These are phyloP conservation scores for Pontoporia blainvillei DNA, from an alignment of 2,113 vertebrate genomes.

Conservation along the genomic window DNA sequence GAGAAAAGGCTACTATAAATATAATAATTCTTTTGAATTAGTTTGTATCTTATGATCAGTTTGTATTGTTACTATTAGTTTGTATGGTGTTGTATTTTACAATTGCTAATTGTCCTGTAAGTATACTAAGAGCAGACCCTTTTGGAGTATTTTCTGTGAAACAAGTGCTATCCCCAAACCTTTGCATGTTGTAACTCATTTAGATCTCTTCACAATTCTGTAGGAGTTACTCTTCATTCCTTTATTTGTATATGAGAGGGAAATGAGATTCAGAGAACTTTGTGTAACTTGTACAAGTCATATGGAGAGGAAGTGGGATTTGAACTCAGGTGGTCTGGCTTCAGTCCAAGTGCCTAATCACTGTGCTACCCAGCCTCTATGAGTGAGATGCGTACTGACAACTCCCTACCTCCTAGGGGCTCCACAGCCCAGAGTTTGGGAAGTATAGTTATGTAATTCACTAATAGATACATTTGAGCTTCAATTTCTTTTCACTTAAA, in stretches of 20 bases:
- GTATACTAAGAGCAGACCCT: neutral
- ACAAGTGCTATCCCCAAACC: neutral
- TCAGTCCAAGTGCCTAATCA: neutral
- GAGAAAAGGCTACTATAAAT: neutral
- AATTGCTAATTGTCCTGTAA: neutral
- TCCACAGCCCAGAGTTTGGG: neutral
- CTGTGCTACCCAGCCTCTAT: rapidly evolving
- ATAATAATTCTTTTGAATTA: neutral
- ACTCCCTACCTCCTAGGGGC: neutral
- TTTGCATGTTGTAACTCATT: neutral
- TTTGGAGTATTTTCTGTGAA: neutral
- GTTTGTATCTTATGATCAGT: neutral
- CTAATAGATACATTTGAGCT: neutral
- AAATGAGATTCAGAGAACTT: neutral
- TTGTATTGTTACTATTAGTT: neutral
- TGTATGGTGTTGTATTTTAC: neutral
- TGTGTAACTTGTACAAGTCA: neutral
- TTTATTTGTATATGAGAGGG: neutral
- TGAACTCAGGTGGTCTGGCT: neutral
- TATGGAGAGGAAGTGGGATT: neutral
- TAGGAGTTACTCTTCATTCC: neutral
- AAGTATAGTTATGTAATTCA: neutral
- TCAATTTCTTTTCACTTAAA: neutral
- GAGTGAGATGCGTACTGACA: neutral
- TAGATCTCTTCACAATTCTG: neutral